phyloP scores from a whole-genome alignment of 2,797 vertebrate genomes.

The Loriculus beryllinus region DNA sequence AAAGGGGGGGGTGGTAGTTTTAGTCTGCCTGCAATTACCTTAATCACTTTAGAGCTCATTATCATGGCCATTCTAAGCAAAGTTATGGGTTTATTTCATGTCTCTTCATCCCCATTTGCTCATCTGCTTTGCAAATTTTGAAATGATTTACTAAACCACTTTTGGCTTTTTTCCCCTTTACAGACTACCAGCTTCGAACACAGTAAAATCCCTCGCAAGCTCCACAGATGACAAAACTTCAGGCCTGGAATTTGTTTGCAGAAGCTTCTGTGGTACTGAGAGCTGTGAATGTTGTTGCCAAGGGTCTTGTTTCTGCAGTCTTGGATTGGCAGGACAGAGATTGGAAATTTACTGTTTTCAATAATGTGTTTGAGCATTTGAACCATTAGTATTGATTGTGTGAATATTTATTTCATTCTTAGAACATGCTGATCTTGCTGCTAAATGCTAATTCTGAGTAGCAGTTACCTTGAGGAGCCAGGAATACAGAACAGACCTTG shows the following conservation, averaged over 20 bases:
- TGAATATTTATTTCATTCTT: conserved; percentile 62
- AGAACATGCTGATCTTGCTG: conserved; percentile 46
- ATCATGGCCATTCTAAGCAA: not conserved
- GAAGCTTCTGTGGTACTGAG: conserved; percentile 44
- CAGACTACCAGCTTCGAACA: conserved; percentile 74
- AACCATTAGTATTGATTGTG: conserved; percentile 62
- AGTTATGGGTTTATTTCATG: not conserved
- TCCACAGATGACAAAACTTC: not conserved
- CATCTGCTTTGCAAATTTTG: not conserved
- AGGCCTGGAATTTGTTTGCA: conserved; percentile 20
- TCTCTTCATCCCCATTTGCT: not conserved
- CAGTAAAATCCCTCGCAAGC: conserved; percentile 17
- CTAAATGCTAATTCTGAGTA: conserved; percentile 59
- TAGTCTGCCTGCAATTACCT: not conserved
- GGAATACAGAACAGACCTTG: conserved; percentile 18
- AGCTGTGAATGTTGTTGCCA: conserved; percentile 36
- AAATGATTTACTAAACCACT: not conserved
- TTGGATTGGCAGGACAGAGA: conserved; percentile 16
- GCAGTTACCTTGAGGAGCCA: conserved; percentile 42
- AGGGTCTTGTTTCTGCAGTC: conserved; percentile 33
- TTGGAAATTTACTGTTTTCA: not conserved
- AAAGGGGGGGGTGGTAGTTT: fast-evolving
- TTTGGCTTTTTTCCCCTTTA: not conserved
- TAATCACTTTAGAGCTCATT: not conserved
- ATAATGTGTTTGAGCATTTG: conserved; percentile 48